These are phyloP conservation scores for Tragelaphus imberbis DNA, from an alignment of 2,113 vertebrate genomes.

Conservation along the genomic window DNA sequence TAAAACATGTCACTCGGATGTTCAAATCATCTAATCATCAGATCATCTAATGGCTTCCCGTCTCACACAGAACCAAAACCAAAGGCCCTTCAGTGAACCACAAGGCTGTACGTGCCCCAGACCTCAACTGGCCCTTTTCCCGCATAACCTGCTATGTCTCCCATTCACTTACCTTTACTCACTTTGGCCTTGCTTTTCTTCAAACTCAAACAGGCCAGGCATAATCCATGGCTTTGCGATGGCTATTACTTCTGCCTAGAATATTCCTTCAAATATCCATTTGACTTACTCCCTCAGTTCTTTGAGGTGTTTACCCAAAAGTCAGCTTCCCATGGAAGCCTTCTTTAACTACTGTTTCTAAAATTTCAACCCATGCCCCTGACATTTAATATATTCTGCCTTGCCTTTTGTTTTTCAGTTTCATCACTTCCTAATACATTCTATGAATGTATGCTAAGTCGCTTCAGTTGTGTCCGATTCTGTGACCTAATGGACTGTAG, in stretches of 20 bases:
- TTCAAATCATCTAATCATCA: background rate
- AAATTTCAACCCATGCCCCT: background rate
- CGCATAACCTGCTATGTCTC: background rate
- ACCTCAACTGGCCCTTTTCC: background rate
- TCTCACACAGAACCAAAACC: background rate
- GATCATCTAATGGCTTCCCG: background rate
- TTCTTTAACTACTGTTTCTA: background rate
- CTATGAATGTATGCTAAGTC: background rate
- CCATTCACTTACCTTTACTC: background rate
- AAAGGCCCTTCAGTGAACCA: background rate
- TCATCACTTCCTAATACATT: background rate
- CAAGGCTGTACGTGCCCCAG: background rate
- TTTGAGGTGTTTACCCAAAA: conserved; percentile 5
- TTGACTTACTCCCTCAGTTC: background rate
- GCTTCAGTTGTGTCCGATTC: background rate
- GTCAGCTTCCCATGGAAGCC: background rate
- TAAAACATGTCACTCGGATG: background rate
- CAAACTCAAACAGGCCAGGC: background rate
- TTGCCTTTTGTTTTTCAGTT: background rate
- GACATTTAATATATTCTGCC: background rate
- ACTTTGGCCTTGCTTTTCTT: background rate
- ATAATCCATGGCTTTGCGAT: background rate
- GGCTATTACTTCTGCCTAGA: background rate
- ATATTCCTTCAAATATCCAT: background rate
- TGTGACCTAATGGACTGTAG: background rate